Evolutionary conservation across 2,113 vertebrate species (phyloP), one percentile per base, ranked within the genome.

Genomic region (Apteryx owenii): DNA sequence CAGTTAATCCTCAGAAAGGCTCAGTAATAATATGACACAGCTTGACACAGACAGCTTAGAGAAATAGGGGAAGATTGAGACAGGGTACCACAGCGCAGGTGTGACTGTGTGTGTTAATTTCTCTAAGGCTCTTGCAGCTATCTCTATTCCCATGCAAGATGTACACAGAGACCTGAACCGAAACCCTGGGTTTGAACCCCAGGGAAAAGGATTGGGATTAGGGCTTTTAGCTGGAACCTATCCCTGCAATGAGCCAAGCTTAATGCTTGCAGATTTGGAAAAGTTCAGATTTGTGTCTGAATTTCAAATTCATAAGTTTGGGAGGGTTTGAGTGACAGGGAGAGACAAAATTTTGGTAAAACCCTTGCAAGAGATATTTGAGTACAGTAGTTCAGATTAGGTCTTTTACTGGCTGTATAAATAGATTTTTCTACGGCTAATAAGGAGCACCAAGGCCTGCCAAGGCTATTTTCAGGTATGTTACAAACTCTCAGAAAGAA

Each of bases 31-130:
- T 50, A 22, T 48, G 75, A 69, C 91, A 88, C 89, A 96, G 94
- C 94, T 83, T 92, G 95, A 95, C 62, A 81, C 44, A 89, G 78
- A 70, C 87, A 91, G 70, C 70, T 95, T 92, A 91, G 86, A 85
- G 77, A 95, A 93, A 73, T 33, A 31, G 60, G 26, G 77, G 7
- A 89, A 61, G 92, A 83, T 48, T 82, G 77, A 89, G 86, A 51
- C 44, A 13, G 66, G 31, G 75, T 58, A 79, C 89, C 8, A 2
- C 81, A 89, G 91, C 65, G 73, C 84, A 85, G 38, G 86, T 93
- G 88, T 87, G 73, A 90, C 77, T 93, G 62, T 64, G 40, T 5
- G 25, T 53, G 36, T 77, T 96, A 54, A 83, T 95, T 94, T 95
- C 60, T 91, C 54, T 75, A 16, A 81, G 46, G 40, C 33, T 17